Evolutionary conservation across 2,888 invertebrate species (phyloP), one percentile per base, ranked within the genome.

Genomic region (Temnothorax rugatulus): DNA sequence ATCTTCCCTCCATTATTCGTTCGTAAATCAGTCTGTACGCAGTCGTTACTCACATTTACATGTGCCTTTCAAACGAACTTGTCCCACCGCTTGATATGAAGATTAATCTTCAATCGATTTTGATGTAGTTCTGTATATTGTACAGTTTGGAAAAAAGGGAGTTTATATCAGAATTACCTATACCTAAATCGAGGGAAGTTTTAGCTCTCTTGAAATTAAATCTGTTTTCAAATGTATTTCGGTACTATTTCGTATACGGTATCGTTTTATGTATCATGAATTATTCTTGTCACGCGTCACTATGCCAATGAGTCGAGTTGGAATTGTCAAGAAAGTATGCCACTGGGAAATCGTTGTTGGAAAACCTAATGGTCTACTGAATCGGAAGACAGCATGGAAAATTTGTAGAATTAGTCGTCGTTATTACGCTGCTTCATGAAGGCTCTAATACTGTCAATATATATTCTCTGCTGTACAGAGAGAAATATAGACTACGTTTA

Each of bases 281-380:
- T 41, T 34, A 18, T 57, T 54, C 18, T 59, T 21, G n/a, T 54
- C 21, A 34, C 4, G 8, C 1, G 11, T 21, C 38, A 54, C 41
- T 52, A 47, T 76, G 64, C 11, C 54, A 54, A n/a, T 9, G 13
- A 69, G 57, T 47, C 34, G 41, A 54, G 29, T 34, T n/a, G 41
- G 15, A n/a, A 57, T 77, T 25, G 29, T 63, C 13, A 64, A 52
- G 50, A 71, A 64, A 83, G 63, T 38, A 77, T 41, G 52, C 21
- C 57, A 57, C 57, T 44, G 59, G 50, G n/a, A 44, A 57, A 68
- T 68, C 57, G 13, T 69, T 69, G 47, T 54, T 64, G 82, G 83
- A 89, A 86, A 90, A 86, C 88, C 86, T 50, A 86, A 61, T 88
- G 86, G 86, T 87, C 86, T 83, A 90, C 84, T 87, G 84, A 89